Evolutionary conservation across 1,140 invertebrate genomes (phyloP).

Genomic region (Leptinotarsa texana): DNA sequence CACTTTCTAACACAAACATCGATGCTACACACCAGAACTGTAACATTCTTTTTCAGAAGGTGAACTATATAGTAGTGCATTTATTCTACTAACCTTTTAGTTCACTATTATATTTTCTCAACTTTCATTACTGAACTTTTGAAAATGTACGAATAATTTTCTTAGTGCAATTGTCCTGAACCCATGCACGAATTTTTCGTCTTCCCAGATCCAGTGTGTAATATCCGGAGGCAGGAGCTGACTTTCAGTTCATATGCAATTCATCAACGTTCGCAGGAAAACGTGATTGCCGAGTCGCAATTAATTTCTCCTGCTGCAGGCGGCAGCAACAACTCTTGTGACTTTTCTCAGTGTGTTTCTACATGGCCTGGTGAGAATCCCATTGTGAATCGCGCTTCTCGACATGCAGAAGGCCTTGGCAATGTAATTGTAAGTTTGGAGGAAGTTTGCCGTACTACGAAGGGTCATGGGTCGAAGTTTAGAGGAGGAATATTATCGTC

Average conservation of each 20-base stretch:
- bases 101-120: too few species aligned
- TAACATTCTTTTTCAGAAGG: too few species aligned
- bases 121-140: too few species aligned
- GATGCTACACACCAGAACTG: too few species aligned
- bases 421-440: neutral
- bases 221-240: slow-evolving; percentile 15
- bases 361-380: neutral
- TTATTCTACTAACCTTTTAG: too few species aligned
- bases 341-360: neutral
- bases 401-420: neutral
- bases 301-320: slow-evolving; percentile 14
- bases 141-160: too few species aligned
- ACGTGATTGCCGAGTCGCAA: slow-evolving; percentile 17
- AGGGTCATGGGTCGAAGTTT: slow-evolving; percentile 22
- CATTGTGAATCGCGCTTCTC: neutral
- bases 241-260: slow-evolving; percentile 17
- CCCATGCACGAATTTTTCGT: neutral
- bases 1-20: too few species aligned
- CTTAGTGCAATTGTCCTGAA: neutral
- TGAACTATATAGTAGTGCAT: too few species aligned
- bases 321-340: neutral
- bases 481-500: slow-evolving; percentile 26
- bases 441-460: neutral
- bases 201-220: neutral
- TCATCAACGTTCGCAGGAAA: slow-evolving; percentile 22